Conservation (phyloP, 2,113 vertebrate species). For the Anoplopoma fimbria region DNA sequence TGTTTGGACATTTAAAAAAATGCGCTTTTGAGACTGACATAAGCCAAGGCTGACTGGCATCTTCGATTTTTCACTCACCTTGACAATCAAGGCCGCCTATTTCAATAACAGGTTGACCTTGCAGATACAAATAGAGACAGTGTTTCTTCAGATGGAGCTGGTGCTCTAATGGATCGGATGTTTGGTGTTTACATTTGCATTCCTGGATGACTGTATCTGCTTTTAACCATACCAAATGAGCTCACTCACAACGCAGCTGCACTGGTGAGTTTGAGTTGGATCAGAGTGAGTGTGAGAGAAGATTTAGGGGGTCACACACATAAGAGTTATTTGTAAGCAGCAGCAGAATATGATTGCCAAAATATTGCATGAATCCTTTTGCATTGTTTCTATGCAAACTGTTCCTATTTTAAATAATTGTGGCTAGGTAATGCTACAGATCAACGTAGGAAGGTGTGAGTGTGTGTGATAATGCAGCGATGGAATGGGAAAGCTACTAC, state of each 20-base stretch:
- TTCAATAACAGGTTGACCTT: constrained; percentile 10
- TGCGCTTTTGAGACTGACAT: not conserved
- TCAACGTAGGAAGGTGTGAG: not conserved
- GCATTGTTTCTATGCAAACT: constrained; percentile 24
- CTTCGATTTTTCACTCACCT: not conserved
- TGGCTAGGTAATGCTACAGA: not conserved
- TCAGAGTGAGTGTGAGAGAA: constrained; percentile 7
- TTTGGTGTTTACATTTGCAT: constrained; percentile 73
- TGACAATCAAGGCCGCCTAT: constrained; percentile 22
- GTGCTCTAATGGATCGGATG: constrained; percentile 68
- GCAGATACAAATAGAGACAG: constrained; percentile 16
- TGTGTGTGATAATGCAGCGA: not conserved
- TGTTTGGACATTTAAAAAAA: not conserved
- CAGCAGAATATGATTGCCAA: not conserved
- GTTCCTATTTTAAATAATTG: not conserved
- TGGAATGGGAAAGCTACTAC: constrained; percentile 35
- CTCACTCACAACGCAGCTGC: constrained; percentile 63
- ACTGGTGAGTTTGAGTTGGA: constrained; percentile 42
- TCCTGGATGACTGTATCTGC: constrained; percentile 67
- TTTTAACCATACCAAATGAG: constrained; percentile 59
- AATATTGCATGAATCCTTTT: not conserved
- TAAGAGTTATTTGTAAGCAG: constrained; percentile 15
- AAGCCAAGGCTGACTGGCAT: not conserved
- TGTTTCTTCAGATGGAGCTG: constrained; percentile 58
- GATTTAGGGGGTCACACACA: not conserved